These are phyloP conservation scores for Fukomys damarensis DNA, from an alignment of 2,113 vertebrate species.

Conservation along the genomic window DNA sequence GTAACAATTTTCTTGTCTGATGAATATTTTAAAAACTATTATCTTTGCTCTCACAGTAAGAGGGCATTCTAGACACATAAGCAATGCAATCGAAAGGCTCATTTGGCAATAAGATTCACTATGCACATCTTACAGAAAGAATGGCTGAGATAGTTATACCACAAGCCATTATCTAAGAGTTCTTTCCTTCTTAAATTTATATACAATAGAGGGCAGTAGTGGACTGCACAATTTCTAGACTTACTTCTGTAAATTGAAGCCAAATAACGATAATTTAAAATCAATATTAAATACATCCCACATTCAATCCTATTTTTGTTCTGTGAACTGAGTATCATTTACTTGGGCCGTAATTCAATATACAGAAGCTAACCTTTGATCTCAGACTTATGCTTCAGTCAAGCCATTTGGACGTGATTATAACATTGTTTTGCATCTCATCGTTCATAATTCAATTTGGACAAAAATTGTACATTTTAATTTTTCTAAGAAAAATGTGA, in stretches of 20 bases:
- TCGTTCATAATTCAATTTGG: neutral
- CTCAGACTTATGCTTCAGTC: neutral
- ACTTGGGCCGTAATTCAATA: neutral
- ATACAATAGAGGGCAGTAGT: constrained; percentile 76
- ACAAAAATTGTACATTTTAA: neutral
- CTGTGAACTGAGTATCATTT: neutral
- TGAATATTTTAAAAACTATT: neutral
- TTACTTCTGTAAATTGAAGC: neutral
- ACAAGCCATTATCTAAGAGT: neutral
- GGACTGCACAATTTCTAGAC: neutral
- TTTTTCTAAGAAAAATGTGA: constrained; percentile 4
- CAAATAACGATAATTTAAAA: neutral
- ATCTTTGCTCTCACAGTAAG: neutral
- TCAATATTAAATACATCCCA: neutral
- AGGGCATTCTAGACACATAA: neutral
- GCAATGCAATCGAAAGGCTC: neutral
- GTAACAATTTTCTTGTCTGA: neutral
- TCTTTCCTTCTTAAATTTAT: neutral
- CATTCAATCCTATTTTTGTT: neutral
- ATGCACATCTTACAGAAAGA: neutral
- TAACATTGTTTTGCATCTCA: neutral
- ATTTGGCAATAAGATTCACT: neutral
- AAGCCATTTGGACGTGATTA: neutral
- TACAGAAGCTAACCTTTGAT: neutral
- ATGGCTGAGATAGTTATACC: neutral